Base-by-base conservation (phyloP, 2,888 invertebrate species). In the Axea sp. region DNA sequence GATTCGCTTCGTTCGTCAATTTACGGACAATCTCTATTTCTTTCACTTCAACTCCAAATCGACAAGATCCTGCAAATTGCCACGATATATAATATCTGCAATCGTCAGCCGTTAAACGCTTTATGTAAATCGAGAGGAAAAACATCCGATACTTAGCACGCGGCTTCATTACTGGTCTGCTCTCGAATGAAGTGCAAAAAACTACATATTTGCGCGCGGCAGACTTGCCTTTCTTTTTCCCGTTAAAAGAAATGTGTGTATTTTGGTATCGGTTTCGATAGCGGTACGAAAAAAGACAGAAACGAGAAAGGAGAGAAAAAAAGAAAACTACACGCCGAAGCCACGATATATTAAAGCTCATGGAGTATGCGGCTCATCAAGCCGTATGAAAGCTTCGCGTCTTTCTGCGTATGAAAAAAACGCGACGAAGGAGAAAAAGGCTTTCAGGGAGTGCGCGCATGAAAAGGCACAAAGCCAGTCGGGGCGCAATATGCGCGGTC, bases 271-370 rank as follows among this genome's bases (percentile, higher is more conserved):
- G 73, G 59, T 39, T 47, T 37, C 65, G 65, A 53, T 53, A 28
- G 9, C 37, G 19, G 19, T n/a, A 37, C 37, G 55, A 43, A 73
- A 62, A 57, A 39, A 55, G 45, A 19, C 7, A 31, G 5, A 12
- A 19, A 35, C 11, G 15, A 15, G 14, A n/a, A 15, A 22, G 12
- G 11, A n/a, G 14, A 26, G 8, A 14, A 9, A 26, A 45, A 57
- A 33, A 24, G 45, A 22, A 43, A 8, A 9, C 24, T 22, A 37
- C 37, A 9, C 17, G 53, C 59, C 45, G 47, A 72, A 72, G 60
- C 72, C 65, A 60, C 67, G 68, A 69, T 73, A 73, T 75, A 73
- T 75, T 73, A 73, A 75, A 73, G 68, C 64, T 39, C 60, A 53
- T 55, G 35, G 68, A 64, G 64, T 53, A 37, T 49, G 55, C 49